Evolutionary conservation across 2,888 invertebrate genomes (phyloP).

Genomic region (Aphodius granarius): DNA sequence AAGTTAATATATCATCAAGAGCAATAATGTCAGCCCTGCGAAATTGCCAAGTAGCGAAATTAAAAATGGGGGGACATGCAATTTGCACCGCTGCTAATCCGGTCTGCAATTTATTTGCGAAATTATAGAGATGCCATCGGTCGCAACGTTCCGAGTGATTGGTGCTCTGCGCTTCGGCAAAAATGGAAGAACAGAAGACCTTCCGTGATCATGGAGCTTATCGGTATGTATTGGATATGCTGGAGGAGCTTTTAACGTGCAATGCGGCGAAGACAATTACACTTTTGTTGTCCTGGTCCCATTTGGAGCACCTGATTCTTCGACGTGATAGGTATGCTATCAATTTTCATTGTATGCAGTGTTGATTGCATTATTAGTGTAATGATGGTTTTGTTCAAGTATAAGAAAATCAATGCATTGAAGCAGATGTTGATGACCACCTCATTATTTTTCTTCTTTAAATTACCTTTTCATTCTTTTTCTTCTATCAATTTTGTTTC

Average conservation of each 20-base stretch:
- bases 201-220: background rate
- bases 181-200: background rate
- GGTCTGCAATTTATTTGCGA: background rate
- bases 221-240: background rate
- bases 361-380: background rate
- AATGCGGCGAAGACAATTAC: background rate
- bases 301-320: background rate
- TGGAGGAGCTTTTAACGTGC: background rate
- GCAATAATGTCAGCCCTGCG: background rate
- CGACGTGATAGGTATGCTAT: background rate
- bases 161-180: background rate
- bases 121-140: background rate
- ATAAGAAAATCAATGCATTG: background rate
- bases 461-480: too few relatives aligned
- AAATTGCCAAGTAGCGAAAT: background rate
- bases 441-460: too few relatives aligned
- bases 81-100: background rate
- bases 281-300: background rate
- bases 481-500: too few relatives aligned
- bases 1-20: background rate
- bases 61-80: background rate
- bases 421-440: background rate
- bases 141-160: background rate
- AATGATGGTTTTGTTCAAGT: background rate
- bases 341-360: background rate